Percentiles rank a stretch among this genome's conserved stretches.
These are phyloP conservation scores for Orthosia gothica DNA, from an alignment of 2,888 invertebrate species.

Conservation along the genomic window DNA sequence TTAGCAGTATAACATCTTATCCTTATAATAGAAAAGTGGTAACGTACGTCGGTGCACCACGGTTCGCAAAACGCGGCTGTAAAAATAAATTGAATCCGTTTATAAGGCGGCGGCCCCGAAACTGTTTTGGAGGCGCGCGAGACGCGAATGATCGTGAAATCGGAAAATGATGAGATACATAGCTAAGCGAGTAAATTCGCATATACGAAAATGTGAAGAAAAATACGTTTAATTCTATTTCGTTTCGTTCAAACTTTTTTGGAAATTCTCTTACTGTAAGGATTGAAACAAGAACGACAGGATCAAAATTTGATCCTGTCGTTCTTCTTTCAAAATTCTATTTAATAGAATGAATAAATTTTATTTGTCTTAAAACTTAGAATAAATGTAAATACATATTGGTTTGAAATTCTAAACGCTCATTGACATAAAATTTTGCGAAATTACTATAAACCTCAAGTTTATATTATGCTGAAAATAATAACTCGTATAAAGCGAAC, in stretches of 20 bases:
- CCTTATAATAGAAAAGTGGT: constrained; percentile 47
- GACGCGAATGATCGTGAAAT: constrained; percentile 61
- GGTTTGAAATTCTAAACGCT: too few species aligned
- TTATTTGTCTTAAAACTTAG: background rate
- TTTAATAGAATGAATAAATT: background rate
- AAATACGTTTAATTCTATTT: constrained; percentile 19
- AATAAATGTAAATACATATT: too few species aligned
- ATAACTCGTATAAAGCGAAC: background rate
- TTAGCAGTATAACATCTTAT: constrained; percentile 41
- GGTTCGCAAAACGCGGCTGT: constrained; percentile 53
- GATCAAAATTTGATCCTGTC: too few species aligned
- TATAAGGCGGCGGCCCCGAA: constrained; percentile 48
- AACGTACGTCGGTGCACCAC: constrained; percentile 52
- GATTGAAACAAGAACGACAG: background rate
- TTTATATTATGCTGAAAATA: background rate
- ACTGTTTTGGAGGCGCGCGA: constrained; percentile 52
- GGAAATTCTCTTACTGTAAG: background rate
- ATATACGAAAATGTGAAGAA: constrained; percentile 26
- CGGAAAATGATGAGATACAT: constrained; percentile 60
- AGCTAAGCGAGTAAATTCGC: constrained; percentile 43
- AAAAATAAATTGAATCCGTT: constrained; percentile 64
- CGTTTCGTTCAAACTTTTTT: background rate
- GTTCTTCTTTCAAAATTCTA: too few species aligned
- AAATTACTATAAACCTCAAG: background rate
- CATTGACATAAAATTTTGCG: background rate